phyloP scores from a whole-genome alignment of 2,888 invertebrate species.

The Drosophila demipolita region DNA sequence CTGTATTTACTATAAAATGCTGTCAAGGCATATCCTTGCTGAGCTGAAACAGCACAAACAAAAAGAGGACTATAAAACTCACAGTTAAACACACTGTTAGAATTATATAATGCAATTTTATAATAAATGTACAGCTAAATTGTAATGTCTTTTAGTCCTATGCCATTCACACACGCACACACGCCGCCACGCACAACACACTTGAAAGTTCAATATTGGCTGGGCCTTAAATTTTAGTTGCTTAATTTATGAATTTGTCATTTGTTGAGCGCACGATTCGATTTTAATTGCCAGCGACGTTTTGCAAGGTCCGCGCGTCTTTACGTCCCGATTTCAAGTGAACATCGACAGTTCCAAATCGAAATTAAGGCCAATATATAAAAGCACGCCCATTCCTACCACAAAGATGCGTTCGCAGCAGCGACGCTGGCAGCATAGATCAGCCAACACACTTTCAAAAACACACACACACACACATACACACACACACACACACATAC shows the following conservation, averaged over 20 bases:
- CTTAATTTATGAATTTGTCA: conserved; percentile 48
- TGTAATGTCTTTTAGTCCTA: conserved; percentile 23
- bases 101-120: conserved; percentile 38
- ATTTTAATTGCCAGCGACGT: conserved; percentile 74
- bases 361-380: conserved; percentile 82
- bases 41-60: conserved; percentile 14
- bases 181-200: conserved; percentile 9
- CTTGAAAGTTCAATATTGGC: conserved; percentile 21
- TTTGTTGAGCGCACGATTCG: conserved; percentile 62
- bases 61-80: conserved; percentile 43
- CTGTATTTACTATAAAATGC: not conserved
- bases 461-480: conserved; percentile 10
- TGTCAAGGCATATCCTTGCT: conserved; percentile 61
- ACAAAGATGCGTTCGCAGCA: conserved; percentile 66
- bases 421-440: conserved; percentile 49
- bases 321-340: conserved; percentile 85
- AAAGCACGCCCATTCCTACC: conserved; percentile 73
- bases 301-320: conserved; percentile 83
- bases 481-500: conserved; percentile 13
- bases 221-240: conserved; percentile 17
- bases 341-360: conserved; percentile 85
- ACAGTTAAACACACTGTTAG: conserved; percentile 50
- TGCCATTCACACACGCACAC: conserved; percentile 15
- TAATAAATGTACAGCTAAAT: conserved; percentile 3
- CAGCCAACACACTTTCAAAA: conserved; percentile 35